These are phyloP conservation scores for Phyllostomus hastatus DNA, from an alignment of 2,113 vertebrate genomes.

Conservation along the genomic window DNA sequence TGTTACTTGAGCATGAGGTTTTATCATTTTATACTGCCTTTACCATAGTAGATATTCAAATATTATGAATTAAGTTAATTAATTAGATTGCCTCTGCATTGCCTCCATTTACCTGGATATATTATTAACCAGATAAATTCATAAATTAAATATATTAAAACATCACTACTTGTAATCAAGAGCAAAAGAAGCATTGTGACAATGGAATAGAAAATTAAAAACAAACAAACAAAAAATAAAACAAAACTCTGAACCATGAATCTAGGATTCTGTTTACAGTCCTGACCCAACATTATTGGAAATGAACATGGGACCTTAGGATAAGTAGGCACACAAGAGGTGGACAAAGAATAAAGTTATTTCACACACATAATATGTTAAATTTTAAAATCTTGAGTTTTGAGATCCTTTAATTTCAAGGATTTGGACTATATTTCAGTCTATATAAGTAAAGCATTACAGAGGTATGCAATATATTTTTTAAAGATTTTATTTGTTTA, in stretches of 20 bases:
- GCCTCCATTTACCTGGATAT: neutral
- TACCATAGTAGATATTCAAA: neutral
- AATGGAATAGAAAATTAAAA: neutral
- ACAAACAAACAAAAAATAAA: neutral
- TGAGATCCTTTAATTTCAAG: neutral
- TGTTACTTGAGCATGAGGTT: neutral
- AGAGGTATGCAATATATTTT: neutral
- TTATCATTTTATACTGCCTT: neutral
- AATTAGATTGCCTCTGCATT: neutral
- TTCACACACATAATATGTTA: neutral
- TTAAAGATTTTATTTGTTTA: too few species aligned
- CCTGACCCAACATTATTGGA: neutral
- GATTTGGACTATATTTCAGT: neutral
- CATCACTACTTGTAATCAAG: neutral
- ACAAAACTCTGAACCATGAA: neutral
- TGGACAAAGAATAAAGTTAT: neutral
- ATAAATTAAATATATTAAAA: neutral
- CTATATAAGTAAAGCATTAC: neutral
- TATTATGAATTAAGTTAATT: neutral
- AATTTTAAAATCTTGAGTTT: neutral
- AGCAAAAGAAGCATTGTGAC: neutral
- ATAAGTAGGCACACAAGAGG: neutral
- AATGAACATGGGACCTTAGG: neutral
- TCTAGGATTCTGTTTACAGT: neutral
- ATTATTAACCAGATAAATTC: neutral